phyloP scores from a whole-genome alignment of 2,113 vertebrate species.

The Genyomyrus donnyi region DNA sequence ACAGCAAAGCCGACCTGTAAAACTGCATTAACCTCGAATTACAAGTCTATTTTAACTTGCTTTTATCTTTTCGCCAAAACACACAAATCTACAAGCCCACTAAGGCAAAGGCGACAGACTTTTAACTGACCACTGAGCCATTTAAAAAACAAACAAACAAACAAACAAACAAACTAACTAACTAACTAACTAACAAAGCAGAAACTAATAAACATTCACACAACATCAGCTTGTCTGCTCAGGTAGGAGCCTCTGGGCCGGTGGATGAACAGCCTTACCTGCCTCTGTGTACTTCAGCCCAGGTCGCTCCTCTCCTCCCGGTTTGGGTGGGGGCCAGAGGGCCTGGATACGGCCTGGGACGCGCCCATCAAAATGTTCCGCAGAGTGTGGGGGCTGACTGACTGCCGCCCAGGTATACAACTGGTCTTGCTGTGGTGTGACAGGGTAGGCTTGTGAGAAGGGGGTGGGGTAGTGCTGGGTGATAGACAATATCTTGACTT shows the following conservation, averaged over 20 bases:
- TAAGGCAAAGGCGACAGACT: conserved; percentile 6
- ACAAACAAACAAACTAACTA: background rate
- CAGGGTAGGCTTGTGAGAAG: background rate
- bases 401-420: conserved; percentile 93
- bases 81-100: conserved; percentile 6
- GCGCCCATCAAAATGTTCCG: conserved; percentile 71
- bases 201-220: background rate
- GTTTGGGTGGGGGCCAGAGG: conserved; percentile 52
- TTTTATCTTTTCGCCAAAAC: background rate
- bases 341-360: conserved; percentile 66
- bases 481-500: background rate
- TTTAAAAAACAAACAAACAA: background rate
- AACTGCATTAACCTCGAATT: background rate
- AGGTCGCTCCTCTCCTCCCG: conserved; percentile 52
- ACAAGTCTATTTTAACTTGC: conserved; percentile 10
- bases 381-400: conserved; percentile 77
- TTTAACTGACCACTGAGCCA: background rate
- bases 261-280: conserved; percentile 57
- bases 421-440: conserved; percentile 73
- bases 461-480: background rate
- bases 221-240: background rate
- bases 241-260: background rate
- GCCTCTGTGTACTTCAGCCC: conserved; percentile 47
- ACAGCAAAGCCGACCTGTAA: background rate
- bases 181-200: background rate